Evolutionary conservation across 2,888 invertebrate genomes (phyloP).

Genomic region (Bellardia bayeri): DNA sequence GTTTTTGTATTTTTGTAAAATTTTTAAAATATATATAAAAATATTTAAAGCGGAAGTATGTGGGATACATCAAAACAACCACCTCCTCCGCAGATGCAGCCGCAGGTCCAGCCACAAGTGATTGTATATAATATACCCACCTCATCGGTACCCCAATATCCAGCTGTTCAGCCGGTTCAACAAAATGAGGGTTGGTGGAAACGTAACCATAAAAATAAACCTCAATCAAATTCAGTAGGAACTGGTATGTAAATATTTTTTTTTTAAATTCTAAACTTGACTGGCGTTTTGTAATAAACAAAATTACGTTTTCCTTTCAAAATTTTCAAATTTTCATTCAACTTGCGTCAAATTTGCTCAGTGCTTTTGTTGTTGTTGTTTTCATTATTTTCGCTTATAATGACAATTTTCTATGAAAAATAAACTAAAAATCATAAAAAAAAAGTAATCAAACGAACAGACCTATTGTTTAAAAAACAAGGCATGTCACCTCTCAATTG

Average conservation of each 20-base stretch:
- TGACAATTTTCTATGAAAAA: too few relatives aligned
- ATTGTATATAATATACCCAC: constrained; percentile 39
- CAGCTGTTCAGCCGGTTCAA: constrained; percentile 28
- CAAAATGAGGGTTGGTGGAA: constrained; percentile 67
- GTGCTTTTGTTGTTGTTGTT: too few relatives aligned
- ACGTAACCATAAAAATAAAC: constrained; percentile 71
- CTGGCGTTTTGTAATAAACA: too few relatives aligned
- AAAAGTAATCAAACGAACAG: too few relatives aligned
- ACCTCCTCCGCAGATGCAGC: background rate
- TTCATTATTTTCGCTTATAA: too few relatives aligned
- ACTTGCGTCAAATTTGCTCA: too few relatives aligned
- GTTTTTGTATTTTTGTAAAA: background rate
- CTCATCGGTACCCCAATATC: constrained; percentile 43
- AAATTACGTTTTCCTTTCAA: too few relatives aligned
- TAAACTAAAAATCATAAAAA: too few relatives aligned
- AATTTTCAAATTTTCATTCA: too few relatives aligned
- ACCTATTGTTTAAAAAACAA: too few relatives aligned
- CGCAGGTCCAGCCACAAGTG: background rate
- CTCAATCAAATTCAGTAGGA: constrained; percentile 74
- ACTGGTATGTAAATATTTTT: constrained; percentile 68
- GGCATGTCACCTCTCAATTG: too few relatives aligned
- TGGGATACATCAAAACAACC: constrained; percentile 26
- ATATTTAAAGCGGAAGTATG: background rate
- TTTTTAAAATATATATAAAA: background rate
- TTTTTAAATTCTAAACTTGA: background rate